These are phyloP conservation scores for Stegodyphus mimosarum DNA, from an alignment of 1,140 invertebrate genomes.

Conservation along the genomic window DNA sequence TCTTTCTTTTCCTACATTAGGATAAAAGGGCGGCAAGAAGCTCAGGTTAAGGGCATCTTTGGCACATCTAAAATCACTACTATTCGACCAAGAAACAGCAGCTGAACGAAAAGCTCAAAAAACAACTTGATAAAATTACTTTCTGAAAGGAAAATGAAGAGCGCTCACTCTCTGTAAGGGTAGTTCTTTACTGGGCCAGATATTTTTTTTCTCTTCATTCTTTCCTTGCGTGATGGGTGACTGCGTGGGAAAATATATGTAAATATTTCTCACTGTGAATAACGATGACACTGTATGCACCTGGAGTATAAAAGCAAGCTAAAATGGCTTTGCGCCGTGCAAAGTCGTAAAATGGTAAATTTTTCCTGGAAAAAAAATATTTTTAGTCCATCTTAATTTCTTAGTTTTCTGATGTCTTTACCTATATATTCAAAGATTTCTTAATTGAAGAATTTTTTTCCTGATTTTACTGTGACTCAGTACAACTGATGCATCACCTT, in stretches of 20 bases:
- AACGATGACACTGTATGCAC: conserved; percentile 34
- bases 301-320: conserved; percentile 11
- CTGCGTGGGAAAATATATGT: conserved; percentile 40
- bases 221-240: not conserved
- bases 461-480: too few species aligned
- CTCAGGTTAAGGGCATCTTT: conserved; percentile 20
- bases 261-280: conserved; percentile 51
- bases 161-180: conserved; percentile 15
- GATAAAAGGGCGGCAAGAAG: conserved; percentile 24
- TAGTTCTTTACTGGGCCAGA: not conserved
- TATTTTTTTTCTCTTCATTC: not conserved
- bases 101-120: conserved; percentile 9
- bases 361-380: too few species aligned
- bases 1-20: conserved; percentile 20
- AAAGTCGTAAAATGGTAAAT: not conserved
- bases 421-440: too few species aligned
- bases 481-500: too few species aligned
- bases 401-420: too few species aligned
- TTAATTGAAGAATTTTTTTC: too few species aligned
- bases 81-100: not conserved
- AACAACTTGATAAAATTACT: conserved; percentile 44
- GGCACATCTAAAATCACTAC: conserved; percentile 39
- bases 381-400: too few species aligned
- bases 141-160: conserved; percentile 36
- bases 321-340: conserved; percentile 7